These are phyloP conservation scores for Leptinotarsa texana DNA, from an alignment of 1,140 invertebrate genomes.

Conservation along the genomic window DNA sequence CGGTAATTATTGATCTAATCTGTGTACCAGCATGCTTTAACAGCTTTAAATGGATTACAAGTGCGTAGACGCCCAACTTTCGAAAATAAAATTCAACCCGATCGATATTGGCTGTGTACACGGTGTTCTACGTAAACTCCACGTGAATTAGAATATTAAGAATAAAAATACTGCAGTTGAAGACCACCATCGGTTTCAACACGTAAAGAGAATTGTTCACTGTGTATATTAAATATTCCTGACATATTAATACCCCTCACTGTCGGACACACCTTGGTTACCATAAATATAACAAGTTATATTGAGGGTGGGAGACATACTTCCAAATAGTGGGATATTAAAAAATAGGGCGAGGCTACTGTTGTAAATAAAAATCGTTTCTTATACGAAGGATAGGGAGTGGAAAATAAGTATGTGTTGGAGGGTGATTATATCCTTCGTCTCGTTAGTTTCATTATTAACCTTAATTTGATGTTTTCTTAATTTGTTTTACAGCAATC, in stretches of 20 bases:
- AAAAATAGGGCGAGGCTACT: conserved; percentile 10
- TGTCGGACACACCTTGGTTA: not conserved
- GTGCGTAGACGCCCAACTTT: conserved; percentile 25
- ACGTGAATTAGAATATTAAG: too few species aligned
- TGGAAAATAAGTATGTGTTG: too few species aligned
- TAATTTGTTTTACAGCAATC: too few species aligned
- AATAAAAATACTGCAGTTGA: too few species aligned
- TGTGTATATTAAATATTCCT: not conserved
- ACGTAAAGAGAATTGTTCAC: too few species aligned
- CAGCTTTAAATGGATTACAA: conserved; percentile 31
- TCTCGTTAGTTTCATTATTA: too few species aligned
- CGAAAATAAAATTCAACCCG: conserved; percentile 18
- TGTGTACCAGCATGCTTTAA: conserved; percentile 31
- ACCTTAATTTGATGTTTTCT: too few species aligned
- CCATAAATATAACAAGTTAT: not conserved
- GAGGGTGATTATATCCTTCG: too few species aligned
- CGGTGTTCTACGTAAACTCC: not conserved
- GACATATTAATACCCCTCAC: not conserved
- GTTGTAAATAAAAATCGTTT: conserved; percentile 13
- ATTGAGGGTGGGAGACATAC: conserved; percentile 8
- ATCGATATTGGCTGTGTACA: conserved; percentile 8
- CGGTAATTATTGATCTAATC: conserved; percentile 31
- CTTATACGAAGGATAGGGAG: not conserved
- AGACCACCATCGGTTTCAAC: too few species aligned
- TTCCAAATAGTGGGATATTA: not conserved